Conservation (phyloP, 2,888 invertebrate genomes). For the Hofmannophila pseudospretella region DNA sequence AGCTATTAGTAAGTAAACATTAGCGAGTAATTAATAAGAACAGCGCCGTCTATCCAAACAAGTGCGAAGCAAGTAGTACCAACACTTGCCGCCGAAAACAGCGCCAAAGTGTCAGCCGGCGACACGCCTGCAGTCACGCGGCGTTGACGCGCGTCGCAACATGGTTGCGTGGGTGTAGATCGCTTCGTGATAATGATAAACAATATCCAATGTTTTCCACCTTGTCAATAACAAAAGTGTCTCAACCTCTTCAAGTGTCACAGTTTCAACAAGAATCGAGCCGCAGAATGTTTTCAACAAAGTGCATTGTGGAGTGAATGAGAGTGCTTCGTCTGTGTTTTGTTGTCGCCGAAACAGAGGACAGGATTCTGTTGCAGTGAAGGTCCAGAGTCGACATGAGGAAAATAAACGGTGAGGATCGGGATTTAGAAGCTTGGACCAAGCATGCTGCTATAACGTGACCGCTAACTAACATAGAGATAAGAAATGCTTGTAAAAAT, state of each 20-base stretch:
- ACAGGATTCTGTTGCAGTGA: slow-evolving; percentile 68
- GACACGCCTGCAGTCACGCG: slow-evolving; percentile 74
- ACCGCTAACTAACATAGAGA: slow-evolving; percentile 23
- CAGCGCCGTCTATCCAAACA: slow-evolving; percentile 49
- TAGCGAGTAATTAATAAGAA: too few species aligned
- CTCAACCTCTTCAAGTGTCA: slow-evolving; percentile 27
- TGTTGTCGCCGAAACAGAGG: slow-evolving; percentile 58
- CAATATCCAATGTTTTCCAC: slow-evolving; percentile 58
- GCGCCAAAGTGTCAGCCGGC: slow-evolving; percentile 69
- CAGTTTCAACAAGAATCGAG: slow-evolving; percentile 17
- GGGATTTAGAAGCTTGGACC: slow-evolving; percentile 16
- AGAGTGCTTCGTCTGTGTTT: slow-evolving; percentile 59
- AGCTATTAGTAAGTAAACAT: too few species aligned
- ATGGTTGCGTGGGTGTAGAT: slow-evolving; percentile 70
- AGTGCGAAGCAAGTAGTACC: slow-evolving; percentile 31
- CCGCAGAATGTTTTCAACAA: slow-evolving; percentile 32
- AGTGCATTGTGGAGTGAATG: slow-evolving; percentile 51
- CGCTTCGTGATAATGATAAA: slow-evolving; percentile 52
- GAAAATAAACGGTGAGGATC: slow-evolving; percentile 70
- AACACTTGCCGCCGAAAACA: slow-evolving; percentile 22
- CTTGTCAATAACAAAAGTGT: slow-evolving; percentile 54
- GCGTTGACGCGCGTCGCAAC: slow-evolving; percentile 73
- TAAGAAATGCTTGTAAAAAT: slow-evolving; percentile 37
- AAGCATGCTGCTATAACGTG: slow-evolving; percentile 16
- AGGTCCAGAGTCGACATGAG: slow-evolving; percentile 69